Conservation (phyloP, 2,888 invertebrate genomes). For the Acronicta alni region DNA sequence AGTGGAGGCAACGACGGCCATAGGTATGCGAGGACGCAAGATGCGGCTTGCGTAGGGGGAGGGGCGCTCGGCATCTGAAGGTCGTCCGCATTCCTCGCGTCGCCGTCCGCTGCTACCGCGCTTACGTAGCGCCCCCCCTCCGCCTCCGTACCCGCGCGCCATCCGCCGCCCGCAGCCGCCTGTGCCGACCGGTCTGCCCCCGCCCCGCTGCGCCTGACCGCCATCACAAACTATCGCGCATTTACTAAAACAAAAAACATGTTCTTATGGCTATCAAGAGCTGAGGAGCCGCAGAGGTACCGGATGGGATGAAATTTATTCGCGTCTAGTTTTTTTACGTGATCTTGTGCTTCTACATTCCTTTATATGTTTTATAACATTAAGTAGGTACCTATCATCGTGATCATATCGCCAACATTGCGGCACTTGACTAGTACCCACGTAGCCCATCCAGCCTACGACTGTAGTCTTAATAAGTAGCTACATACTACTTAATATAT, state of each 20-base stretch:
- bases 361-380: slow-evolving; percentile 72
- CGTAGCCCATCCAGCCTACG: too few relatives aligned
- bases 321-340: slow-evolving; percentile 84
- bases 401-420: slow-evolving; percentile 31
- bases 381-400: slow-evolving; percentile 51
- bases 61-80: slow-evolving; percentile 89
- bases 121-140: slow-evolving; percentile 87
- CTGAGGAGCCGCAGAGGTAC: slow-evolving; percentile 85
- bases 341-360: slow-evolving; percentile 82
- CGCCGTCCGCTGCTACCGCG: slow-evolving; percentile 89
- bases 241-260: slow-evolving; percentile 88
- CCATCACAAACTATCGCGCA: slow-evolving; percentile 87
- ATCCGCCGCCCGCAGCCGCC: slow-evolving; percentile 65
- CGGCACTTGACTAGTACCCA: slow-evolving; percentile 18
- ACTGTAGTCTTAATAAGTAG: too few relatives aligned
- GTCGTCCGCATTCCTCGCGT: slow-evolving; percentile 89
- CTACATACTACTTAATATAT: too few relatives aligned
- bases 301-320: slow-evolving; percentile 88
- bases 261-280: slow-evolving; percentile 86
- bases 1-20: slow-evolving; percentile 84
- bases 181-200: slow-evolving; percentile 78
- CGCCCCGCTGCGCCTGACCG: slow-evolving; percentile 75
- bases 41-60: slow-evolving; percentile 86
- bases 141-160: slow-evolving; percentile 58
- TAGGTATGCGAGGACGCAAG: slow-evolving; percentile 89